Percentiles rank a stretch among this genome's conserved stretches.
phyloP scores from a whole-genome alignment of 2,797 vertebrate species.

The Dryobates pubescens region DNA sequence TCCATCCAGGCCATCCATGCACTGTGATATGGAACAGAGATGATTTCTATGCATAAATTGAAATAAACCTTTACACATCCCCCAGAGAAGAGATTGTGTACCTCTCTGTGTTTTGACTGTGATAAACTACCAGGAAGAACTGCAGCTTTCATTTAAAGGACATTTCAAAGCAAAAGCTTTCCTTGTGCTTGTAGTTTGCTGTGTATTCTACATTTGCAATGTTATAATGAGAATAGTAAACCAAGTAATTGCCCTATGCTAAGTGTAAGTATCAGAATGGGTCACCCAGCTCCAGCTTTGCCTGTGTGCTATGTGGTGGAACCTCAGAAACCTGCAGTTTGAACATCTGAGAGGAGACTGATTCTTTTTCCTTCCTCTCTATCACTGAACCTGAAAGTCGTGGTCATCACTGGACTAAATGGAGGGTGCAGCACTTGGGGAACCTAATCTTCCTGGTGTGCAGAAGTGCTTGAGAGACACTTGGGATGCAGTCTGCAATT shows the following conservation, averaged over 20 bases:
- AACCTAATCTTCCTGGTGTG: neutral
- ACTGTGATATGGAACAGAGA: constrained; percentile 76
- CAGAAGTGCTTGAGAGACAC: neutral
- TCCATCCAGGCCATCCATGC: constrained; percentile 83
- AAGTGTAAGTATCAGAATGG: neutral
- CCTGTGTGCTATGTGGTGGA: neutral
- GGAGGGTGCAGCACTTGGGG: too few relatives aligned
- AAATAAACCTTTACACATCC: neutral
- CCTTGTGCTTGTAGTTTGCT: neutral
- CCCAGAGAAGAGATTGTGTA: neutral
- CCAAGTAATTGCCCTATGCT: neutral
- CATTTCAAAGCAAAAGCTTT: neutral
- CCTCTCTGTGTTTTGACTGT: neutral
- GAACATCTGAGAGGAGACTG: neutral
- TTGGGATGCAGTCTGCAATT: neutral
- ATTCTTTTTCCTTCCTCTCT: neutral
- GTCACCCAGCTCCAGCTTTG: neutral
- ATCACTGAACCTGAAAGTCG: neutral
- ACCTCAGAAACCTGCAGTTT: neutral
- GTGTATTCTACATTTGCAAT: neutral
- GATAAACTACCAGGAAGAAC: neutral
- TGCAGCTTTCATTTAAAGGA: neutral
- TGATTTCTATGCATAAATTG: neutral
- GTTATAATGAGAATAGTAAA: neutral
- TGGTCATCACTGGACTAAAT: rapidly evolving